Evolutionary conservation across 1,140 invertebrate species (phyloP), one percentile per base, ranked within the genome.

Genomic region (Meloidogyne exigua): DNA sequence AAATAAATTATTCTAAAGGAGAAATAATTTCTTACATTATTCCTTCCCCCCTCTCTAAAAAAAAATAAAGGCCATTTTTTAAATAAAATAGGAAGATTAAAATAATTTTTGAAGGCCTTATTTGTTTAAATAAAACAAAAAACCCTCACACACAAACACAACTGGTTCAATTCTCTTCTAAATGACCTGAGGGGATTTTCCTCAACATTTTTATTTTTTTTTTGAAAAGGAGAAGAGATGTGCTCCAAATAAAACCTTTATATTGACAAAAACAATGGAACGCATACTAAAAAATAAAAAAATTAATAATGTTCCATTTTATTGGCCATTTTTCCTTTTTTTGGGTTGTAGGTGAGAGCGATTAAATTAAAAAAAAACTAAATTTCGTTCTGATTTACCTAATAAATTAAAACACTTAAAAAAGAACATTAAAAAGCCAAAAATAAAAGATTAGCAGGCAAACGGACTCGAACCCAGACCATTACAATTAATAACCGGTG

Each of bases 251-350:
- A 15, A 13, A 44, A 44, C 42, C 42, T 44, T n/a, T n/a, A 39
- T 39, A 57, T 57, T 21, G 49, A 57, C n/a, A n/a, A 57, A 57
- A 57, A 57, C 49, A 57, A 57, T 57, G 49, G 49, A 57, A 57
- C 49, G 49, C n/a, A 57, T 12, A 49, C 44, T 18, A 18, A 13
- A 44, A 44, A 49, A 49, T 3, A 49, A 49, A 49, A 49, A 49
- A 15, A 49, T 18, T 57, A 57, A 57, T 57, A n/a, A 57, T 57
- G 49, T 57, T 57, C 49, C 49, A 57, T 57, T 57, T n/a, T n/a
- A 2, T 57, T 57, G 49, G 49, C 18, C 49, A 57, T n/a, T 57
- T n/a, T 9, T 7, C n/a, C n/a, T 15, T n/a, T 21, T 32, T 32
- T 32, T 32, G 28, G 28, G 28, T 32, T 32, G n/a, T n/a, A 32